These are phyloP conservation scores for Drosophila tristis DNA, from an alignment of 1,140 invertebrate species.

Conservation along the genomic window DNA sequence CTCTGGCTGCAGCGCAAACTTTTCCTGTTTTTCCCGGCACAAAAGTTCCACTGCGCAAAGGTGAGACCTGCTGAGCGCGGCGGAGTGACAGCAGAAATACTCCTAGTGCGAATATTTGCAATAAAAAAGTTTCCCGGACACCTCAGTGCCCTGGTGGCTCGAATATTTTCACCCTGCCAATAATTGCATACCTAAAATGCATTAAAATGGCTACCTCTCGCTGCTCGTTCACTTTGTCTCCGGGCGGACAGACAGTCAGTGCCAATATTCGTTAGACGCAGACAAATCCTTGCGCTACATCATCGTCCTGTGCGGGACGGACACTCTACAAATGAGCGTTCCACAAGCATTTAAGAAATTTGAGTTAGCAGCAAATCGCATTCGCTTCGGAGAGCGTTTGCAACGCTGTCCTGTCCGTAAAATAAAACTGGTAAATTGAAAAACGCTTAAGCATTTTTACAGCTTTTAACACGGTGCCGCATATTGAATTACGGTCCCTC, in stretches of 20 bases:
- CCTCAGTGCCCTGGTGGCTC: neutral
- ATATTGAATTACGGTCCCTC: slow-evolving; percentile 75
- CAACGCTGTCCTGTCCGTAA: slow-evolving; percentile 38
- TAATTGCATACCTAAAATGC: no score
- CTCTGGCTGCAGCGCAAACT: slow-evolving; percentile 45
- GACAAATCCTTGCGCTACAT: slow-evolving; percentile 7
- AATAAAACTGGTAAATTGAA: slow-evolving; percentile 78
- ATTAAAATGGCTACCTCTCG: no score
- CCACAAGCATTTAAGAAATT: slow-evolving; percentile 61
- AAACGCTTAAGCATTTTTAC: slow-evolving; percentile 82
- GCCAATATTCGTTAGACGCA: slow-evolving; percentile 1
- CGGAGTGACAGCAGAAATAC: no score
- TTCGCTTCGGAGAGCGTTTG: slow-evolving; percentile 45
- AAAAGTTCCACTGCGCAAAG: slow-evolving; percentile 34
- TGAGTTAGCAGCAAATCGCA: slow-evolving; percentile 75
- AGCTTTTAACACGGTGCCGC: slow-evolving; percentile 77
- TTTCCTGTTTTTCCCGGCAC: slow-evolving; percentile 19
- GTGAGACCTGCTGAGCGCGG: slow-evolving; percentile 34
- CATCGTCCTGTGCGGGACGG: neutral
- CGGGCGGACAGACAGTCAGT: slow-evolving; percentile 1
- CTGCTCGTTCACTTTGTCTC: no score
- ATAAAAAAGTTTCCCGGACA: slow-evolving; percentile 35
- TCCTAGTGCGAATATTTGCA: slow-evolving; percentile 18
- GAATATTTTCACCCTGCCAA: no score
- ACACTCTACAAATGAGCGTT: slow-evolving; percentile 64